These are phyloP conservation scores for Phrynocephalus guinanensis DNA, from an alignment of 2,797 vertebrate species.

Conservation along the genomic window DNA sequence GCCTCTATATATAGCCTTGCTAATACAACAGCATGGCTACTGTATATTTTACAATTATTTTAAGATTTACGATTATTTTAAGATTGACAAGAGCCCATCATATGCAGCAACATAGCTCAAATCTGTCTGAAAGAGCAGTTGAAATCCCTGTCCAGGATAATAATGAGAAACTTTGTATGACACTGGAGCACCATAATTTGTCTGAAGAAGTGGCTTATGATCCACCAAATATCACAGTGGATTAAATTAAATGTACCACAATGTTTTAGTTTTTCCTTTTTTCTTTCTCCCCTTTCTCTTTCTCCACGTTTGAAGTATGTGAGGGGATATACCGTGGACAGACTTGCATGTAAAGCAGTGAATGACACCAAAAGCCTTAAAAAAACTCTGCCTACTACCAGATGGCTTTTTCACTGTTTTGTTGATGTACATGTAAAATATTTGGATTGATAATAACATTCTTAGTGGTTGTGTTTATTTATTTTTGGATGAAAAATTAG, in stretches of 20 bases:
- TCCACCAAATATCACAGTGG: no score
- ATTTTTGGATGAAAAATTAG: background rate
- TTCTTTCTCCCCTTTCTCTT: no score
- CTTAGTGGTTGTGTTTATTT: background rate
- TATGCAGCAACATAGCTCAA: background rate
- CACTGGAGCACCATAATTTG: background rate
- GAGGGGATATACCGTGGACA: background rate
- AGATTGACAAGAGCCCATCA: background rate
- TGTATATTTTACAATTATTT: slow-evolving; percentile 37
- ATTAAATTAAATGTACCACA: no score
- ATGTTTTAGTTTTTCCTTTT: no score
- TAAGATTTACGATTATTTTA: slow-evolving; percentile 35
- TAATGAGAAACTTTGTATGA: background rate
- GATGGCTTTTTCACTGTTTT: background rate
- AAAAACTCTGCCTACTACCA: background rate
- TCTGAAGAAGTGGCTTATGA: no score
- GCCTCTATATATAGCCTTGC: background rate
- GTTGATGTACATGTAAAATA: slow-evolving; percentile 1
- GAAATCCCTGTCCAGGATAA: background rate
- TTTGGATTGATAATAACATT: background rate
- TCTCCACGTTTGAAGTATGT: background rate
- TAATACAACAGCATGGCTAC: background rate
- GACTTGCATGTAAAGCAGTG: background rate
- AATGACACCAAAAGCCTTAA: background rate
- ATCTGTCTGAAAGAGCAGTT: slow-evolving; percentile 4